These are phyloP conservation scores for Ophion ventricosus DNA, from an alignment of 2,888 invertebrate genomes.

Conservation along the genomic window DNA sequence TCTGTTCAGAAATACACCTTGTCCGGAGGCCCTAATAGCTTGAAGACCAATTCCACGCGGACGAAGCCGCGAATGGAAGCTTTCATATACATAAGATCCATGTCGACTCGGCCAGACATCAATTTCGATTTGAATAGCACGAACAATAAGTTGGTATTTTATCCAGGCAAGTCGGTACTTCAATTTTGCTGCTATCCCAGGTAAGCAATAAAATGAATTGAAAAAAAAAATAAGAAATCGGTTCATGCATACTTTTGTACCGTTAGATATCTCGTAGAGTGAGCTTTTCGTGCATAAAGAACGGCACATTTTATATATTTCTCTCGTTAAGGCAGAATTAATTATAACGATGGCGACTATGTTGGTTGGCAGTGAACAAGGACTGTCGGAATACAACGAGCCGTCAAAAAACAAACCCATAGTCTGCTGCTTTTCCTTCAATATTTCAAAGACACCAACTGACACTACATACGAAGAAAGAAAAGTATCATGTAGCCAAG, in stretches of 20 bases:
- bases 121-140: not conserved
- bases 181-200: not conserved
- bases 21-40: too few species aligned
- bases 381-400: too few species aligned
- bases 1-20: too few species aligned
- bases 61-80: too few species aligned
- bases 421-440: not conserved
- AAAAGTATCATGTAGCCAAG: not conserved
- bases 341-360: not conserved
- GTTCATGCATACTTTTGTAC: not conserved
- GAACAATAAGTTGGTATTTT: not conserved
- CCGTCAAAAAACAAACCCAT: too few species aligned
- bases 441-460: not conserved
- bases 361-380: too few species aligned
- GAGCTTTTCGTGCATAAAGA: not conserved
- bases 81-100: not conserved
- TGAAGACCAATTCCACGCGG: too few species aligned
- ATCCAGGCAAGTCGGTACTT: not conserved
- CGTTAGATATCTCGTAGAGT: not conserved
- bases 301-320: not conserved
- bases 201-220: not conserved
- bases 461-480: not conserved
- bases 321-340: not conserved
- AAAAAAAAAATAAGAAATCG: not conserved
- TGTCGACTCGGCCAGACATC: not conserved